These are phyloP conservation scores for Drosophila borealis DNA, from an alignment of 2,888 invertebrate genomes.

Conservation along the genomic window DNA sequence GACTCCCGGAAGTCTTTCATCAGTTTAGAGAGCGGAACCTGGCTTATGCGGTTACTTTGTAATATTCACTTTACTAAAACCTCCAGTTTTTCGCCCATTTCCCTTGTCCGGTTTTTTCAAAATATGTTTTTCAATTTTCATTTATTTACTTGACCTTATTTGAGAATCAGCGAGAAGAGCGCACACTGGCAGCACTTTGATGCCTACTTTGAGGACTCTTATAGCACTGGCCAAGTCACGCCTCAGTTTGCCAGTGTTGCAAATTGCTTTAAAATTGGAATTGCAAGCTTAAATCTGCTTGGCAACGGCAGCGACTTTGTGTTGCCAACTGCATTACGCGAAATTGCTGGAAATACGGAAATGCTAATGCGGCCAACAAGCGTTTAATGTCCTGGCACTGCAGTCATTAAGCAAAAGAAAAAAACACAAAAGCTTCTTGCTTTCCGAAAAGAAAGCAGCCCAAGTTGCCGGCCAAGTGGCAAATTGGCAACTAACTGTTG, in stretches of 20 bases:
- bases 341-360: conserved; percentile 48
- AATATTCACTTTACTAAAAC: too few species aligned
- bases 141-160: neutral
- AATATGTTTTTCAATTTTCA: neutral
- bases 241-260: conserved; percentile 23
- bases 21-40: too few species aligned
- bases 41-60: too few species aligned
- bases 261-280: conserved; percentile 46
- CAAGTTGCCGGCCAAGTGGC: conserved; percentile 17
- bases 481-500: conserved; percentile 53
- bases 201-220: conserved; percentile 16
- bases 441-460: conserved; percentile 2
- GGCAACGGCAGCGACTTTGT: conserved; percentile 30
- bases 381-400: conserved; percentile 72
- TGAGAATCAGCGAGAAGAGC: neutral
- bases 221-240: conserved; percentile 22
- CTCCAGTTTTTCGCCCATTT: too few species aligned
- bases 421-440: conserved; percentile 59
- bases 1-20: too few species aligned
- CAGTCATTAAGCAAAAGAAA: conserved; percentile 67
- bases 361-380: conserved; percentile 74
- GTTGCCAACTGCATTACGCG: conserved; percentile 68
- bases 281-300: conserved; percentile 35
- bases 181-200: neutral
- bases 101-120: too few species aligned